Conservation (phyloP, 2,113 vertebrate genomes). For the Apteryx owenii region DNA sequence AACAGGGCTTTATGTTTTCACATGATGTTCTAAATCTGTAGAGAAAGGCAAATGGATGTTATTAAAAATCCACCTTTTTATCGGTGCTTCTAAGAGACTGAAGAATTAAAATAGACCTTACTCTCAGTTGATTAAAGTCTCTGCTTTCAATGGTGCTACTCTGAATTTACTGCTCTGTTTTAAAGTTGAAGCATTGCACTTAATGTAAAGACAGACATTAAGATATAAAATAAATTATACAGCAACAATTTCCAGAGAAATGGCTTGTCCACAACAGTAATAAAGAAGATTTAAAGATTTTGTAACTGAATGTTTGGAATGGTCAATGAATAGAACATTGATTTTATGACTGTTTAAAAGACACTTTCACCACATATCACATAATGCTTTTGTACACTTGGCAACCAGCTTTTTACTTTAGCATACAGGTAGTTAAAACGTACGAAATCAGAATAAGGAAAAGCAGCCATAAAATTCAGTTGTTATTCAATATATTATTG, state of each 20-base stretch:
- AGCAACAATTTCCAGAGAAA: constrained; percentile 40
- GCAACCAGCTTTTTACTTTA: background rate
- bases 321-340: background rate
- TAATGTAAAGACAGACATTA: background rate
- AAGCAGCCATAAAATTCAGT: background rate
- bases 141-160: background rate
- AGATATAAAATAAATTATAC: background rate
- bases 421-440: constrained; percentile 20
- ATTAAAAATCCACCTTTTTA: background rate
- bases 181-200: background rate
- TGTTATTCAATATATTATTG: constrained; percentile 28
- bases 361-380: background rate
- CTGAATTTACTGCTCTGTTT: constrained; percentile 7
- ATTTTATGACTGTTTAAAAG: constrained; percentile 21
- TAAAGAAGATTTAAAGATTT: constrained; percentile 29
- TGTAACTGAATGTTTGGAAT: background rate
- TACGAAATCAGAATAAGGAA: background rate
- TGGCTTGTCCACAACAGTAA: background rate
- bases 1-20: background rate
- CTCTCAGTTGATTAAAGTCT: background rate
- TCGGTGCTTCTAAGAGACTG: background rate
- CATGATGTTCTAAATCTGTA: background rate
- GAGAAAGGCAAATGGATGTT: background rate
- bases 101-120: background rate
- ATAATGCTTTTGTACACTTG: background rate